Conservation (phyloP, 2,797 vertebrate species). For the Dipus sagitta region DNA sequence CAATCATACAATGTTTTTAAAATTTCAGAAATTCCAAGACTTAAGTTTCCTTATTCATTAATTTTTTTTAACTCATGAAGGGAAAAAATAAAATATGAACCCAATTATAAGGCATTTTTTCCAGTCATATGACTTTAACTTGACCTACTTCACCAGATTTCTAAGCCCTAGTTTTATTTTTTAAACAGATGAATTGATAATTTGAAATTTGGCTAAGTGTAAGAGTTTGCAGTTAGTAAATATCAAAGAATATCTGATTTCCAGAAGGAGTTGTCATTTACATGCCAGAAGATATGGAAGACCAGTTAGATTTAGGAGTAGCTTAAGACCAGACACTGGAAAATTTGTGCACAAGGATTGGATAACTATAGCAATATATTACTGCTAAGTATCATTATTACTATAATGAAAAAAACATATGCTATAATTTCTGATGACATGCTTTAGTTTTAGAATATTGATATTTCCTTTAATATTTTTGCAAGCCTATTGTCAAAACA, state of each 20-base stretch:
- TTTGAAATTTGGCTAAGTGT: conserved; percentile 28
- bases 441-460: conserved; percentile 19
- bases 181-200: conserved; percentile 29
- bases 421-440: conserved; percentile 26
- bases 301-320: conserved; percentile 29
- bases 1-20: not conserved
- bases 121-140: conserved; percentile 12
- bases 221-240: conserved; percentile 47
- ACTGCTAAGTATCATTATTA: not conserved
- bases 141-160: not conserved
- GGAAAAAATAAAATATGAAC: not conserved
- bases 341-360: conserved; percentile 19
- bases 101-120: not conserved
- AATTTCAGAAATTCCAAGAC: conserved; percentile 18
- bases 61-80: not conserved
- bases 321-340: conserved; percentile 42
- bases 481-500: not conserved
- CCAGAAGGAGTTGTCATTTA: conserved; percentile 34
- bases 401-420: conserved; percentile 3
- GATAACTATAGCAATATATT: not conserved
- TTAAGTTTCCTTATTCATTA: conserved; percentile 39
- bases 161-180: not conserved
- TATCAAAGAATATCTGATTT: conserved; percentile 39
- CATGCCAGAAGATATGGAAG: not conserved
- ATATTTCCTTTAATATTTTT: conserved; percentile 54